Evolutionary conservation across 2,888 invertebrate genomes (phyloP).

Genomic region (Agrilus cyanescens): DNA sequence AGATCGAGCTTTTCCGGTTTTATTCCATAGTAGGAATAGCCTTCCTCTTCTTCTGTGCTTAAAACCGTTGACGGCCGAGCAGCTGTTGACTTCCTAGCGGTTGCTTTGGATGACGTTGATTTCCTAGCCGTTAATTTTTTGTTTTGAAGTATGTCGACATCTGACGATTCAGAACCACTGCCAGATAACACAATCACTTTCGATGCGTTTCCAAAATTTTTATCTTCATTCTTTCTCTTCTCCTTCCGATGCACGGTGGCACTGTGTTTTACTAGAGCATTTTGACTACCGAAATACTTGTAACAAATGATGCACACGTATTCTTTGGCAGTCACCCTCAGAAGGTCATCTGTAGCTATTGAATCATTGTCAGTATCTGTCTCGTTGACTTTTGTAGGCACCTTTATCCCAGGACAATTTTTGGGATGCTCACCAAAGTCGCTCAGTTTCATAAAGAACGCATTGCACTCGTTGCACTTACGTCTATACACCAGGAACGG

Average conservation of each 20-base stretch:
- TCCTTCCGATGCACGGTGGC: background rate
- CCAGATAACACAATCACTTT: slow-evolving; percentile 1
- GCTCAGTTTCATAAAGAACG: slow-evolving; percentile 13
- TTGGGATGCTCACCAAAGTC: no score
- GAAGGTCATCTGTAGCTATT: no score
- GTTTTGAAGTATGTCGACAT: background rate
- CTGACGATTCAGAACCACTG: slow-evolving; percentile 2
- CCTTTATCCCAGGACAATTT: no score
- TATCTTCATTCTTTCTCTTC: background rate
- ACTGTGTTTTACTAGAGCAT: no score
- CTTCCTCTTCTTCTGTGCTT: slow-evolving; percentile 16
- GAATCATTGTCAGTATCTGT: no score
- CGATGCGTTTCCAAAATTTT: background rate
- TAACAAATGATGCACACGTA: slow-evolving; percentile 4
- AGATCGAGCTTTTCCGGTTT: slow-evolving; percentile 32
- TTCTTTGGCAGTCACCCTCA: slow-evolving; percentile 10
- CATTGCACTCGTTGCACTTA: slow-evolving; percentile 24
- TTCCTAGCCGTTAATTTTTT: slow-evolving; percentile 8
- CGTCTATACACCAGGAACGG: slow-evolving; percentile 20
- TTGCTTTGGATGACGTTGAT: slow-evolving; percentile 7
- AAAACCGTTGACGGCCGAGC: slow-evolving; percentile 16
- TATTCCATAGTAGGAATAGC: slow-evolving; percentile 41
- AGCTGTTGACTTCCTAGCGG: slow-evolving; percentile 34
- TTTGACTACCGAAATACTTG: background rate
- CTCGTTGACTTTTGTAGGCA: no score